Base-by-base conservation (phyloP, 2,888 invertebrate species). In the Dicycla oo region DNA sequence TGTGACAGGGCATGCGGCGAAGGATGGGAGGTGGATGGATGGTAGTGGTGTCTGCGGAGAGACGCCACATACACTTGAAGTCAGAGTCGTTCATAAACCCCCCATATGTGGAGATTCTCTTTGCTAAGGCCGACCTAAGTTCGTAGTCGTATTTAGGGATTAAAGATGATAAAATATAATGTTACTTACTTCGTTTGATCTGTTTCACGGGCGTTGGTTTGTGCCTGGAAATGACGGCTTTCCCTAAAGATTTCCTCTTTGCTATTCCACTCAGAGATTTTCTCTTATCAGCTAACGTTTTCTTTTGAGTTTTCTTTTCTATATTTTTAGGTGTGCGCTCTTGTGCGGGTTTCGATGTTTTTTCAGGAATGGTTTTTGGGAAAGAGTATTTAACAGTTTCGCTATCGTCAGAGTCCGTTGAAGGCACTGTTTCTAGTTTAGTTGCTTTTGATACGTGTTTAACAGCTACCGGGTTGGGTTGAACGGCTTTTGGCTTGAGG, bases 371-470 rank as follows among this genome's bases (percentile, higher is more conserved):
- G 43, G 86, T 84, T 82, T 89, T 89, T 11, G 96, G 96, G 84
- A 96, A 96, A 30, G 96, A 94, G 86, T 96, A 96, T 89, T 95
- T 95, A 2, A 94, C 88, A 58, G 86, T 84, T 64, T 95, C 95
- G 73, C 94, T 95, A 67, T 96, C 96, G 53, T 96, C 96, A 0
- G 95, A 95, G 85, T 95, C 95, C 26, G 92, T 93, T 6, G 91
- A 90, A 78, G 88, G 86, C 79, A 86, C 84, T 74, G 89, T 77
- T 73, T 93, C 91, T 53, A 84, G 26, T 80, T 91, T 87, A 57
- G 85, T 69, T 51, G 84, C 63, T 85, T 91, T 91, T 45, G 83
- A 63, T 58, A 84, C 65, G 47, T 80, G 87, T 87, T 92, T 92
- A 20, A 75, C 73, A 60, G 84, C 60, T 54, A 81, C 73, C 3